Conservation (phyloP, 2,113 vertebrate genomes). For the Riparia riparia region DNA sequence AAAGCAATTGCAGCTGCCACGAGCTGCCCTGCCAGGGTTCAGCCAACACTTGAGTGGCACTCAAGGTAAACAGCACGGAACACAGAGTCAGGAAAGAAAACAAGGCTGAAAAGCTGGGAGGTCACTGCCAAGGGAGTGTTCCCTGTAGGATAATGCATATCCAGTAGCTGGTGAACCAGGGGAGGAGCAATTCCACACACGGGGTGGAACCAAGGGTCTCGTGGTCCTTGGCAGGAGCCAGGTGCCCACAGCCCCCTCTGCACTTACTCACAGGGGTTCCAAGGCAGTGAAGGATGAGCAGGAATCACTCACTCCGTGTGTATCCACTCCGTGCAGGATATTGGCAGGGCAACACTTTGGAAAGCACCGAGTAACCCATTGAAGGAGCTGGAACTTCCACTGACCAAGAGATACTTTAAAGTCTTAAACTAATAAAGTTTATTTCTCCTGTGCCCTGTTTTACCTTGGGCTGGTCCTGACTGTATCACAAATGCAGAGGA, state of each 20-base stretch:
- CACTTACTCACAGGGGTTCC: background rate
- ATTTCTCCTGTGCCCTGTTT: background rate
- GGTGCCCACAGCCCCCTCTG: background rate
- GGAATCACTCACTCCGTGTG: background rate
- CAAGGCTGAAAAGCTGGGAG: background rate
- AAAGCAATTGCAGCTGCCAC: background rate
- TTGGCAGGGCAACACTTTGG: background rate
- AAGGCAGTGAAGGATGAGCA: background rate
- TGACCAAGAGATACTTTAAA: background rate
- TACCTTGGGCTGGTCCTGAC: background rate
- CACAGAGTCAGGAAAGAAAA: background rate
- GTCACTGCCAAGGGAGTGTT: background rate
- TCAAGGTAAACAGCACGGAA: background rate
- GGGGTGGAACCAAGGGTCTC: background rate
- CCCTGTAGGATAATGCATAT: background rate
- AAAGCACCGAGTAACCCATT: background rate
- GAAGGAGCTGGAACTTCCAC: background rate
- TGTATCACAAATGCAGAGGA: background rate
- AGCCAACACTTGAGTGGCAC: background rate
- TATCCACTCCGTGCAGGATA: background rate
- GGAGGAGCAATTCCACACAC: background rate
- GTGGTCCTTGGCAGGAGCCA: background rate
- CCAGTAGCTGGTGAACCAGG: rapidly evolving
- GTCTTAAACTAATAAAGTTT: background rate
- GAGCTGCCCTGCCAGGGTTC: background rate